phyloP scores from a whole-genome alignment of 2,113 vertebrate genomes.

The Pelusios castaneus region DNA sequence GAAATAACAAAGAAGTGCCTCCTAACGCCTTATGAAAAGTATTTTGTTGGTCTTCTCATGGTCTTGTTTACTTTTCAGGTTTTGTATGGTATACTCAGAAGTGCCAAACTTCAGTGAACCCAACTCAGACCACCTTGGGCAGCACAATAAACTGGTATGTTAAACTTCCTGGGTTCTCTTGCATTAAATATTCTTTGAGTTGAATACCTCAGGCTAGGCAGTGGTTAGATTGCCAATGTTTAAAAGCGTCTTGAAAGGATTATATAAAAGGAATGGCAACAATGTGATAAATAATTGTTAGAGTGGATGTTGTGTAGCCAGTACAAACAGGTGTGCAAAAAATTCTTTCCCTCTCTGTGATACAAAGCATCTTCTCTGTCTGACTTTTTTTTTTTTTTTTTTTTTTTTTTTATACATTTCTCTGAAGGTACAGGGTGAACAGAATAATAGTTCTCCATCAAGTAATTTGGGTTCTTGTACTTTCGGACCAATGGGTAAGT shows the following conservation, averaged over 20 bases:
- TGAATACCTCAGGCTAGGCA: background rate
- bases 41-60: background rate
- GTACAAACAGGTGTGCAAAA: background rate
- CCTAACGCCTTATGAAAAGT: background rate
- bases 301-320: background rate
- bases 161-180: background rate
- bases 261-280: background rate
- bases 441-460: constrained; percentile 88
- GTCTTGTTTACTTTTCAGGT: constrained; percentile 77
- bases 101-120: constrained; percentile 99
- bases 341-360: background rate
- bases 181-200: background rate
- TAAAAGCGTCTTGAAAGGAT: background rate
- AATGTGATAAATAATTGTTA: background rate
- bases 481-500: constrained; percentile 87
- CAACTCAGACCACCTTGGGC: constrained; percentile 87
- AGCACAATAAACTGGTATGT: constrained; percentile 90
- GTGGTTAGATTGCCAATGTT: background rate
- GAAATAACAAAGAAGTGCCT: background rate
- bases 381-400: background rate
- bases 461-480: constrained; percentile 89
- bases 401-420: constrained; percentile 25
- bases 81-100: constrained; percentile 99
- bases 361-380: constrained; percentile 7
- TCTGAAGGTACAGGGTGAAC: constrained; percentile 88